Evolutionary conservation across 2,113 vertebrate species (phyloP), one percentile per base, ranked within the genome.

Genomic region (Eudyptes chrysolophus): DNA sequence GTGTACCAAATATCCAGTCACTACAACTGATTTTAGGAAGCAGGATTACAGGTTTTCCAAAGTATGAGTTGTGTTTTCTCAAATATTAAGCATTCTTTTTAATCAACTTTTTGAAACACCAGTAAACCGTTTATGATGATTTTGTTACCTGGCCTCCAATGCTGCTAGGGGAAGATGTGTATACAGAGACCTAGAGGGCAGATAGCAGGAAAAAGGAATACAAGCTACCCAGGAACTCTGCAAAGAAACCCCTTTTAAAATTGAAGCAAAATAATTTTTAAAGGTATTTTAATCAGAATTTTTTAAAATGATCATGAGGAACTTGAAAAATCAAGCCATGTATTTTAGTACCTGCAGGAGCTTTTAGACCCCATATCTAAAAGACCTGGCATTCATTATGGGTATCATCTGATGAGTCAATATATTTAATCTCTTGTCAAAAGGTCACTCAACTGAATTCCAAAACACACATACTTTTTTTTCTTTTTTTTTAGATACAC

Each of bases 361-460:
- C 8, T 76, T 89, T 84, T 70, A 71, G 48, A 84, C 9, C 10
- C 6, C 29, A 11, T 13, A 46, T n/a, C 51, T 91, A 34, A 81
- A 71, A 34, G 19, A 60, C 19, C 32, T 58, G 20, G 29, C 51
- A 48, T 58, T 90, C 70, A 44, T 96, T 96, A 46, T 36, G 66
- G 57, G 34, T 75, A 65, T 87, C 48, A 65, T 87, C 48, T 83
- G 49, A 58, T 27, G 24, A 68, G 57, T 49, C 69, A 94, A 72
- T 74, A n/a, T 84, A 83, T 94, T 96, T 79, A 85, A 49, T 92
- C 65, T 70, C 60, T 58, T 14, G 19, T 92, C 60, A 92, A 88
- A 90, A 90, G 79, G 77, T 89, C 96, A 95, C 54, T 71, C 46
- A 10, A 44, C 66, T 76, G 96, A 96, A 95, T 96, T 97, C 72